Evolutionary conservation across 2,113 vertebrate species (phyloP).

Genomic region (Dinomys branickii): DNA sequence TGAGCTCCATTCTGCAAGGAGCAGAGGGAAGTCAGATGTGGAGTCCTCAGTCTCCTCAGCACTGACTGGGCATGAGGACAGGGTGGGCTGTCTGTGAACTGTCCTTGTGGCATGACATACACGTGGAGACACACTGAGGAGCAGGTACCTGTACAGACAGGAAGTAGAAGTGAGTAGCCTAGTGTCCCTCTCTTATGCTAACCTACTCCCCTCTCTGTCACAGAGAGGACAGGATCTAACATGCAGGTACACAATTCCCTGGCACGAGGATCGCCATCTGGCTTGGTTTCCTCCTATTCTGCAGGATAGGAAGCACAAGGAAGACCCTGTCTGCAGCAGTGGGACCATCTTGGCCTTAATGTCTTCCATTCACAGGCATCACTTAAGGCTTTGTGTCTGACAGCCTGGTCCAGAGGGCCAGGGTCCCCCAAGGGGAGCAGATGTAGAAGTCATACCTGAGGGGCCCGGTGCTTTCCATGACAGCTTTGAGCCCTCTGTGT

Average conservation of each 20-base stretch:
- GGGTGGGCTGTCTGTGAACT: background rate
- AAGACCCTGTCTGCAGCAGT: background rate
- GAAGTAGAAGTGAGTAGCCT: background rate
- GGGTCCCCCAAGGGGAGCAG: too few relatives aligned
- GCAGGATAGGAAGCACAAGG: background rate
- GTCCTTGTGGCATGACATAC: background rate
- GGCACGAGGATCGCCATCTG: background rate
- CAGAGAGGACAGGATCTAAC: background rate
- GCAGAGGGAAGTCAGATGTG: background rate
- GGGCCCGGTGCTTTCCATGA: background rate
- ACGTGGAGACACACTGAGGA: background rate
- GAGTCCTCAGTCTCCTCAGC: background rate
- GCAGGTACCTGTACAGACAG: rapidly evolving
- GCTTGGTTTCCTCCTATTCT: background rate
- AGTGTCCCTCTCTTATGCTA: background rate
- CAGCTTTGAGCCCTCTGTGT: background rate
- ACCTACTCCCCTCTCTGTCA: rapidly evolving
- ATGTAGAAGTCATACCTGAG: background rate
- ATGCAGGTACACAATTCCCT: background rate
- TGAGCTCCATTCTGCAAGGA: rapidly evolving
- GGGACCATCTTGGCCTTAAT: too few relatives aligned
- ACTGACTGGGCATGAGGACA: background rate
- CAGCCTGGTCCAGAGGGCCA: too few relatives aligned
- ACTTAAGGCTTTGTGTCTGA: too few relatives aligned
- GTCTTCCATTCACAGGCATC: too few relatives aligned